phyloP scores from a whole-genome alignment of 2,888 invertebrate species.

The Eledone cirrhosa region DNA sequence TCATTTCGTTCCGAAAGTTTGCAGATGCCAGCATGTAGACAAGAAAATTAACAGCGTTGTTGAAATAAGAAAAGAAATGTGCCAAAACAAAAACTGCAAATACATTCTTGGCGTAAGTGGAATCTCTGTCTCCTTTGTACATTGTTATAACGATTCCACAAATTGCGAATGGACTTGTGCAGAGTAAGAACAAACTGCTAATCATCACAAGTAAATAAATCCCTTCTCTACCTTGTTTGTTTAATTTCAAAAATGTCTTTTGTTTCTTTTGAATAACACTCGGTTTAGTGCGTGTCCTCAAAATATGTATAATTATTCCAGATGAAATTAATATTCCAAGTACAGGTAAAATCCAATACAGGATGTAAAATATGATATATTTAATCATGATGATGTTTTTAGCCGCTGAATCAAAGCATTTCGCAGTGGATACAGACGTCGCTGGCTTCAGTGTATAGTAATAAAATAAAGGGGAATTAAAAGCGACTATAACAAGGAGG shows the following conservation, averaged over 20 bases:
- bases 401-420: not conserved
- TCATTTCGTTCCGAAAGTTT: not conserved
- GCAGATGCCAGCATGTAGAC: not conserved
- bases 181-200: not conserved
- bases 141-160: not conserved
- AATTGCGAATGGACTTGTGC: constrained; percentile 6
- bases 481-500: not conserved
- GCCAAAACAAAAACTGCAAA: not conserved
- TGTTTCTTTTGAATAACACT: not conserved
- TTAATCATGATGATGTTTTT: not conserved
- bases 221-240: not conserved
- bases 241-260: not conserved
- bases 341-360: not conserved
- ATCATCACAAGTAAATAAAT: not conserved
- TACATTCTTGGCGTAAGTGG: not conserved
- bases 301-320: not conserved
- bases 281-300: not conserved
- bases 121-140: not conserved
- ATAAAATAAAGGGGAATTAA: not conserved
- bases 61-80: not conserved
- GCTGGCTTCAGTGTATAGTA: not conserved
- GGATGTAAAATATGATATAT: not conserved
- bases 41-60: not conserved
- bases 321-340: not conserved
- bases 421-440: no score